Percentiles rank a stretch among this genome's conserved stretches.
phyloP scores from a whole-genome alignment of 2,888 invertebrate genomes.

The Dryobota labecula region DNA sequence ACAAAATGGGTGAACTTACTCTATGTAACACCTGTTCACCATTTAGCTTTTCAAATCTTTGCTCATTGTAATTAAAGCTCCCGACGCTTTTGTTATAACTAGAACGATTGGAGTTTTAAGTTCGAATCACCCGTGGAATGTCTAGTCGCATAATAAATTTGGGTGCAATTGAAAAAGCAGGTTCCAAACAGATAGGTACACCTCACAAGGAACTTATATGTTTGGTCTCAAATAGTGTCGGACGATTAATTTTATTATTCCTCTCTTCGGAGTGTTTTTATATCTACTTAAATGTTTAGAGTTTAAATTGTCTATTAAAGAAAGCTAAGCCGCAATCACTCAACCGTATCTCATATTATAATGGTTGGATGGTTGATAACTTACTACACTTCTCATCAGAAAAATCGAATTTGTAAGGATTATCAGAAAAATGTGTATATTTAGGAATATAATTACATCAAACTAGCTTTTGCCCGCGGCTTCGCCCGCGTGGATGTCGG shows the following conservation, averaged over 20 bases:
- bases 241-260: constrained; percentile 35
- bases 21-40: constrained; percentile 24
- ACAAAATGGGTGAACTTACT: constrained; percentile 21
- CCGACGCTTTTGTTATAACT: constrained; percentile 27
- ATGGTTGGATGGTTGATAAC: constrained; percentile 43
- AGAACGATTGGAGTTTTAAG: constrained; percentile 23
- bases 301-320: constrained; percentile 18
- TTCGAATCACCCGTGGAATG: constrained; percentile 49
- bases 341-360: constrained; percentile 49
- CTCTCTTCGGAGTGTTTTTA: constrained; percentile 36
- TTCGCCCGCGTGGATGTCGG: no score
- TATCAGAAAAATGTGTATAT: no score
- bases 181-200: constrained; percentile 16
- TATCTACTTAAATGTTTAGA: constrained; percentile 40
- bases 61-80: constrained; percentile 36
- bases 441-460: no score
- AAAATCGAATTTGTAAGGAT: no score
- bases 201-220: constrained; percentile 19
- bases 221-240: constrained; percentile 46
- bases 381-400: no score
- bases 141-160: constrained; percentile 69
- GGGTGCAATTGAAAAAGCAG: constrained; percentile 56
- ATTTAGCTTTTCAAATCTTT: constrained; percentile 39
- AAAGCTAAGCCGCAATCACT: constrained; percentile 29
- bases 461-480: no score